Base-by-base conservation (phyloP, 2,113 vertebrate genomes). In the Aythya baeri region DNA sequence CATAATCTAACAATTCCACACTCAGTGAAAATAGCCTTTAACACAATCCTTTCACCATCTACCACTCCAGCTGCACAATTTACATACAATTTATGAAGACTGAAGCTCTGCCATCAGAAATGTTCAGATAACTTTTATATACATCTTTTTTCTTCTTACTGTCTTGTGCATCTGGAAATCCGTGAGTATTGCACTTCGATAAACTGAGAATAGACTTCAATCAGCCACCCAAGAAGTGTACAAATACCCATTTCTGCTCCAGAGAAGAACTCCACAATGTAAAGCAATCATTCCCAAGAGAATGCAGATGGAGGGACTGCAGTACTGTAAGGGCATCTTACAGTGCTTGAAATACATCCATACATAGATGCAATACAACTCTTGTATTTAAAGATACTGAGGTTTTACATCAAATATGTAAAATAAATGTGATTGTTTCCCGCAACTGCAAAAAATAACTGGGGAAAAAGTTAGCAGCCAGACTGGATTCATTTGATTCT, bases 11-110 rank as follows among this genome's bases (percentile, higher is more conserved):
- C 32, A 57, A 1, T 25, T 34, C 43, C 25, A 72, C 57, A 41
- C 0, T 4, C 22, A 38, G 11, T 3, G n/a, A 27, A 44, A 55
- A 57, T 0, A 63, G 16, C 31, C 25, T 65, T 78, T 32, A 44
- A 61, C 46, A 63, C 7, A 23, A 22, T 1, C 38, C 22, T 87
- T 38, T 29, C 54, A 46, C 17, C n/a, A 44, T 1, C 59, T 57
- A 29, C 32, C 20, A 7, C 0, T 1, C 6, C 72, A 90, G 36
- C 49, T 68, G 36, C 65, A 78, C 11, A 26, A 5, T 9, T 18
- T 7, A 8, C 57, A 17, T 11, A 5, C 31, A 50, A 13, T 34
- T 31, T 14, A 57, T 17, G 8, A 36, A 26, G 17, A 3, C 4
- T 27, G 7, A 12, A 65, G 8, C 3, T 9, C 31, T 46, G 38